phyloP scores from a whole-genome alignment of 1,140 invertebrate species.

The Neodiprion virginianus region DNA sequence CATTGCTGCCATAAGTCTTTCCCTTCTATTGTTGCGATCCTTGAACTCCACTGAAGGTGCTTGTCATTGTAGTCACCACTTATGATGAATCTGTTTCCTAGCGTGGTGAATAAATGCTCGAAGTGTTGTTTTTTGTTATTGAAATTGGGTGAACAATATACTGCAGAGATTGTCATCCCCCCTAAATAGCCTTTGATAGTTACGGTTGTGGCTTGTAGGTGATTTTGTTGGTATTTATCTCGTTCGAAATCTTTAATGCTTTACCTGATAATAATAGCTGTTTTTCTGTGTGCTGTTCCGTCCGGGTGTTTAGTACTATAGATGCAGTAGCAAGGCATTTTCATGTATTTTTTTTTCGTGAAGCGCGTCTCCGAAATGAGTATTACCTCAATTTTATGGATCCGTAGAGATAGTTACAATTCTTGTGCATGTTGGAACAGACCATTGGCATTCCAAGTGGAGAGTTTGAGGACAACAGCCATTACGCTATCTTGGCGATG shows the following conservation, averaged over 20 bases:
- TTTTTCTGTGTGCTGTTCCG: constrained; percentile 35
- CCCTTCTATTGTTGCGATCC: constrained; percentile 40
- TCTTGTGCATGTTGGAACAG: constrained; percentile 28
- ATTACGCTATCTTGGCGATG: constrained; percentile 30
- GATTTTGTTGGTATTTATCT: constrained; percentile 18
- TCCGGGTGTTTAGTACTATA: constrained; percentile 38
- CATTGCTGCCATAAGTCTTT: constrained; percentile 37
- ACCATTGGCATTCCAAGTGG: constrained; percentile 38
- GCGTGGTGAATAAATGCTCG: constrained; percentile 25
- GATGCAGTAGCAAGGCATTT: constrained; percentile 29
- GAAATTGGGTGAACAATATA: constrained; percentile 35
- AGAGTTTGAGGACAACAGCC: constrained; percentile 17
- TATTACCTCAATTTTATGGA: constrained; percentile 37
- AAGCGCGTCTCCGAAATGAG: constrained; percentile 42
- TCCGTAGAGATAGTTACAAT: constrained; percentile 32
- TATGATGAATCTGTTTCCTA: constrained; percentile 33
- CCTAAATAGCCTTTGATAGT: constrained; percentile 18
- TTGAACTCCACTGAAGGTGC: constrained; percentile 51
- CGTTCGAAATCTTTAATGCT: constrained; percentile 22
- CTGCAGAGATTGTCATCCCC: constrained; percentile 21
- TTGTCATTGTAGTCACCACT: constrained; percentile 58
- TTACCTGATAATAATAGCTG: constrained; percentile 33
- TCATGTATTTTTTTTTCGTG: constrained; percentile 29
- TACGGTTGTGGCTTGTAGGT: constrained; percentile 33
- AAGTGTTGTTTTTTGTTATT: constrained; percentile 29